Base-by-base conservation (phyloP, 2,888 invertebrate genomes). In the Patella depressa region DNA sequence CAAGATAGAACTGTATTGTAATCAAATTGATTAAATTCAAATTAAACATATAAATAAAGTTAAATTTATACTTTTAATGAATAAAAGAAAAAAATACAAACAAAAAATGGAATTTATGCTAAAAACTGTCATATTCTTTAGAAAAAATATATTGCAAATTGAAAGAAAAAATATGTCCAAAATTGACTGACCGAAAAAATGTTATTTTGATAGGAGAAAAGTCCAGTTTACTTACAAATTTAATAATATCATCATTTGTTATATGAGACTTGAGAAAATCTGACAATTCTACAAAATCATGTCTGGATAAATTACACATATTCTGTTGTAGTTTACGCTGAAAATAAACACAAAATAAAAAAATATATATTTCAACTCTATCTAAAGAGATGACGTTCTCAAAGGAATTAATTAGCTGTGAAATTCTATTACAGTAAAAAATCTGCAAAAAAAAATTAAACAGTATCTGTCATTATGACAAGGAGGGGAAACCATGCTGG, bases 271-370 rank as follows among this genome's bases (percentile, higher is more conserved):
- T 83, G 12, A 90, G 82, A 70, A 86, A 81, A 14, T 81, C 65
- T n/a, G 87, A 85, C 12, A 90, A 77, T 14, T 81, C 79, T 2
- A 78, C 19, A 76, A 87, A 81, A 75, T 89, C 83, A 9, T 79
- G 53, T 15, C 80, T 71, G 29, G 85, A 83, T 81, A 90, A 81
- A 73, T 86, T 84, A 78, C 90, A 90, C 69, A 90, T 75, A 2
- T 77, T 77, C 4, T 74, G 71, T 78, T 85, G 84, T 17, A 84
- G 80, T 65, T 85, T 81, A 19, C 76, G 77, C 89, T 89, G 82
- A 53, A 77, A 78, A 55, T n/a, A 76, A 19, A 72, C 24, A 15
- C 4, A 17, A 72, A 72, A 54, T 29, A 53, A 24, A 17, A 72
- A 53, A 0, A 19, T n/a, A 12, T 24, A 57, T 57, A 45, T 45